Conservation (phyloP, 1,140 invertebrate species). For the Diuraphis noxia region DNA sequence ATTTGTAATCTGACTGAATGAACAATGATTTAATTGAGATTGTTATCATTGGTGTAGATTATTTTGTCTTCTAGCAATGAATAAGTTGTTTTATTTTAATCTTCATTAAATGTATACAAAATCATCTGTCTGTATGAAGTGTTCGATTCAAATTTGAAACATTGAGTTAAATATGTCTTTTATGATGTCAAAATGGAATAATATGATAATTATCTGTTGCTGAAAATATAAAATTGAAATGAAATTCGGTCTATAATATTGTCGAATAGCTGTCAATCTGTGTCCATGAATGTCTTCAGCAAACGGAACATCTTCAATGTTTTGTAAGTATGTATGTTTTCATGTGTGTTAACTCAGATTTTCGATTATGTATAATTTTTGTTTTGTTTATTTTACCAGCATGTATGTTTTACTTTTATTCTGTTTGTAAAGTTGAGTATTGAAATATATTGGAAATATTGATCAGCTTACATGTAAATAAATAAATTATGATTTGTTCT, state of each 20-base stretch:
- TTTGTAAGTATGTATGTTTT: slow-evolving; percentile 49
- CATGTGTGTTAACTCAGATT: neutral
- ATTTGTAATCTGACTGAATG: slow-evolving; percentile 29
- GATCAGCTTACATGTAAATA: slow-evolving; percentile 29
- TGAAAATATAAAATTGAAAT: slow-evolving; percentile 13
- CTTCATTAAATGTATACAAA: slow-evolving; percentile 2
- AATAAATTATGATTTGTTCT: neutral
- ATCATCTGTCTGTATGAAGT: slow-evolving; percentile 18
- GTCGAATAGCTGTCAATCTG: slow-evolving; percentile 35
- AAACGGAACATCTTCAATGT: slow-evolving; percentile 44
- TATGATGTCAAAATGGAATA: slow-evolving; percentile 12
- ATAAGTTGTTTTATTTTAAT: neutral
- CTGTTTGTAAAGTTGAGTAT: neutral
- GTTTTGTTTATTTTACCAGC: slow-evolving; percentile 28
- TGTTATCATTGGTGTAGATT: neutral
- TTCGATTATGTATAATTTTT: slow-evolving; percentile 31
- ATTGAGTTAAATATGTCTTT: slow-evolving; percentile 6
- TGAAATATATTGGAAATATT: neutral
- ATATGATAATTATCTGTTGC: neutral
- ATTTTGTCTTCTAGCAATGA: neutral
- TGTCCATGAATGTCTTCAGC: slow-evolving; percentile 32
- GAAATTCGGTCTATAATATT: slow-evolving; percentile 21
- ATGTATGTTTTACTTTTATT: slow-evolving; percentile 21
- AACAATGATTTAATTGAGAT: slow-evolving; percentile 8
- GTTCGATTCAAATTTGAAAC: neutral